Percentiles rank a stretch among this genome's conserved stretches.
These are phyloP conservation scores for Enteromius afrohamiltoni DNA, from an alignment of 2,797 vertebrate species.

Conservation along the genomic window DNA sequence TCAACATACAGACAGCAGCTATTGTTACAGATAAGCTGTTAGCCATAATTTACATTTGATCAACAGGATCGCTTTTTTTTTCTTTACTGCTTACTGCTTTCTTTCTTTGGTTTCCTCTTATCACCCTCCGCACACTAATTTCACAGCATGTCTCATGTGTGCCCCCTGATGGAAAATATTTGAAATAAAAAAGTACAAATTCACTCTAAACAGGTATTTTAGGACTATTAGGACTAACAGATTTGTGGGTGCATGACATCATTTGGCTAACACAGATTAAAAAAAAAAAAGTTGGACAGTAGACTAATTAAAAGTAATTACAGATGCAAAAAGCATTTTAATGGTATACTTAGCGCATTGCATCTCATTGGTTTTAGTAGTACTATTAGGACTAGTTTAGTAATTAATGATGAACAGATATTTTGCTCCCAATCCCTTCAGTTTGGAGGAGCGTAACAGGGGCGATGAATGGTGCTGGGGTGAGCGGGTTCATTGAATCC, in stretches of 20 bases:
- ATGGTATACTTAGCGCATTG: not conserved
- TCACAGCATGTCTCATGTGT: constrained; percentile 63
- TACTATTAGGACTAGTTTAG: not conserved
- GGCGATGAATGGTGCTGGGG: not conserved
- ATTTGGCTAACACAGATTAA: not conserved
- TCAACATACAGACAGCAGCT: constrained; percentile 1
- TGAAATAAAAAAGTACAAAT: constrained; percentile 24
- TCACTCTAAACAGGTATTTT: constrained; percentile 24
- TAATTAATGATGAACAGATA: not conserved
- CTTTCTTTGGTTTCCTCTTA: constrained; percentile 21
- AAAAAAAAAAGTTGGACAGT: not conserved
- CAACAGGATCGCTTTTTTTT: not conserved
- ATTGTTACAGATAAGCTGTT: not conserved
- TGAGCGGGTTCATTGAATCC: constrained; percentile 29
- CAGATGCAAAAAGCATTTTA: not conserved
- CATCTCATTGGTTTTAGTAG: not conserved
- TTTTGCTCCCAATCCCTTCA: not conserved
- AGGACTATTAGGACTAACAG: not conserved
- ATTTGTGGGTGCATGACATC: constrained; percentile 1
- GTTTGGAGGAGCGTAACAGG: not conserved
- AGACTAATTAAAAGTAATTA: not conserved
- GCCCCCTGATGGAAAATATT: constrained; percentile 75
- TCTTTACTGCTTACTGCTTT: too few relatives aligned
- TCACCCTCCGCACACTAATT: not conserved
- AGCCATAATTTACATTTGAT: not conserved